Evolutionary conservation across 2,888 invertebrate species (phyloP).

Genomic region (Yponomeuta malinellus): DNA sequence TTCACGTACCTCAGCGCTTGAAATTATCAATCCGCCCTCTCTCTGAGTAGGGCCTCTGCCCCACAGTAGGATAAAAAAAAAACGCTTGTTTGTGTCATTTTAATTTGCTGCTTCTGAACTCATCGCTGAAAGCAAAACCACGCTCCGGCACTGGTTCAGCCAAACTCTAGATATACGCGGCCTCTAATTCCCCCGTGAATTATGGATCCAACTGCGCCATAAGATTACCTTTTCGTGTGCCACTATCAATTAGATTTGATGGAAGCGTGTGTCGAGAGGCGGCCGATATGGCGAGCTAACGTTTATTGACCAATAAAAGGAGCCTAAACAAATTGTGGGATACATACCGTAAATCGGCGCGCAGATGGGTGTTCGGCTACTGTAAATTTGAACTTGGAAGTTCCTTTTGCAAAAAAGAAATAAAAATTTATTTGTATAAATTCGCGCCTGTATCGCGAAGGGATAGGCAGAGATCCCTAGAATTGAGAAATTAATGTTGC

Average conservation of each 20-base stretch:
- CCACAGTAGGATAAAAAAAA: no score
- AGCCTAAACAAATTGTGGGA: conserved; percentile 14
- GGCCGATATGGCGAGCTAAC: neutral
- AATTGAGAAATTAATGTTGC: no score
- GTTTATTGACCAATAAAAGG: conserved; percentile 11
- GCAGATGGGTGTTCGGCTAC: neutral
- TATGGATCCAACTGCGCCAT: neutral
- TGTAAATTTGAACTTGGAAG: neutral
- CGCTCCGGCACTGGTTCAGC: neutral
- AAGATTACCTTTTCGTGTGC: conserved; percentile 8
- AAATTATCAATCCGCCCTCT: no score
- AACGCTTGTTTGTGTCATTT: no score
- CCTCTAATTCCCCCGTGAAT: neutral
- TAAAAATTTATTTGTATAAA: no score
- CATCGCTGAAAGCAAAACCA: neutral
- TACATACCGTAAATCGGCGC: conserved; percentile 3
- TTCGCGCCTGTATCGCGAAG: neutral
- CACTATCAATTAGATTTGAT: conserved; percentile 10
- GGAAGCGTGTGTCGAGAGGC: conserved; percentile 3
- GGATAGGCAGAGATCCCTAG: neutral
- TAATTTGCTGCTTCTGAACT: neutral
- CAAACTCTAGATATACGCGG: neutral
- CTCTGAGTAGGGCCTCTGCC: no score
- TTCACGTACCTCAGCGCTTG: no score
- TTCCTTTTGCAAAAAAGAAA: neutral